Conservation (phyloP, 2,888 invertebrate genomes). For the Andrena minutula region DNA sequence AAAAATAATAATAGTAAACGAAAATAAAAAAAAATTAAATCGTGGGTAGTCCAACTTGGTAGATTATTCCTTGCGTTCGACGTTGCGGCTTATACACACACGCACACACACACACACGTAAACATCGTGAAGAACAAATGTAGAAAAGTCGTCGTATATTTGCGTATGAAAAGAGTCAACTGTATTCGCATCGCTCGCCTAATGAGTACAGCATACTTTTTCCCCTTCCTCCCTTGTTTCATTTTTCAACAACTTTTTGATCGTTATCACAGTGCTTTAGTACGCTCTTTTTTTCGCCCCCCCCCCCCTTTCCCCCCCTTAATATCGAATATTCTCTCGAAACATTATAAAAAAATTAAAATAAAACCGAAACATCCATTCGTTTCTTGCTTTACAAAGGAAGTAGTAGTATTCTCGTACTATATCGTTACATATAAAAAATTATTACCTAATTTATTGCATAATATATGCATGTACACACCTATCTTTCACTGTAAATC, state of each 20-base stretch:
- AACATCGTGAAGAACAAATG: conserved; percentile 26
- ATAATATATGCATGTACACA: conserved; percentile 56
- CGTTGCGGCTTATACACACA: background rate
- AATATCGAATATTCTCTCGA: conserved; percentile 53
- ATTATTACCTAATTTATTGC: conserved; percentile 65
- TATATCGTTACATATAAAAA: conserved; percentile 58
- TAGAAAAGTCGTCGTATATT: conserved; percentile 38
- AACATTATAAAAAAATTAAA: conserved; percentile 22
- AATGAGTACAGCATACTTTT: conserved; percentile 23
- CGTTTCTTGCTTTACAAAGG: conserved; percentile 42
- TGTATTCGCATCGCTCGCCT: conserved; percentile 20
- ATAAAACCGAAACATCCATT: conserved; percentile 43
- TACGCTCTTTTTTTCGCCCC: conserved; percentile 47
- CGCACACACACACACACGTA: background rate
- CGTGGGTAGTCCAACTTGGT: background rate
- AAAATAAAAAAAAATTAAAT: background rate
- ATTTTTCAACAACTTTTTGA: conserved; percentile 32
- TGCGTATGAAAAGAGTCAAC: conserved; percentile 37
- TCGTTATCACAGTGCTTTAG: conserved; percentile 68
- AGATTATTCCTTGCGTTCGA: conserved; percentile 17
- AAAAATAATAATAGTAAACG: conserved; percentile 20
- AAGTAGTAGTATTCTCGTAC: conserved; percentile 34
- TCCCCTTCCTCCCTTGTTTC: background rate
- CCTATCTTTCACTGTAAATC: conserved; percentile 29
- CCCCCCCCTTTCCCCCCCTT: background rate